Base-by-base conservation (phyloP, 1,140 invertebrate genomes). In the Anadara kagoshimensis region DNA sequence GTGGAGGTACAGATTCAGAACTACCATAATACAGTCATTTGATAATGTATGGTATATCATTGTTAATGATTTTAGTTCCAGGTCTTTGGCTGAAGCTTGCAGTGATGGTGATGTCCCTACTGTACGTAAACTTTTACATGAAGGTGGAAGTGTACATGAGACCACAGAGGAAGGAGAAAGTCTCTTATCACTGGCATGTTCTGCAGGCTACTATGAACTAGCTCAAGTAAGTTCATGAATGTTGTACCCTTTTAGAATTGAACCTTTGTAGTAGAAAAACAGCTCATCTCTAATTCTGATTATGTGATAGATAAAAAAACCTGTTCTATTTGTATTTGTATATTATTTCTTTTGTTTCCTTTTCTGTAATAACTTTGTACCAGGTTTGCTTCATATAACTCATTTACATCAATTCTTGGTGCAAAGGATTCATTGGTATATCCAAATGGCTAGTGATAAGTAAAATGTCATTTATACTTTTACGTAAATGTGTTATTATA, bases 121-220 rank as follows among this genome's bases (percentile, higher is more conserved):
- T 16, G 96, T 98, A 16, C 83, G 89, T 69, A 87, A 89, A 76
- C 91, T 98, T 64, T 91, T 98, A 45, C 96, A 96, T 57, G 96
- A 98, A 90, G 96, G 96, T 22, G 90, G 94, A 14, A 95, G 97
- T 84, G 98, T 99, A 78, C 98, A 99, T 91, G 96, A 97, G 68
- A 96, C 98, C 87, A 99, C 97, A 5, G 97, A 99, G 87, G 89
- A 99, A 89, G 98, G 97, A 10, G 98, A 99, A 90, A 99, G 97
- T 41, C 96, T 98, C 1, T 91, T 99, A n/a, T 99, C 97, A 1
- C 90, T 99, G 61, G 97, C 98, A 0, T 98, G 97, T 89, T 99
- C 97, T 88, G 97, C 97, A 36, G 97, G 98, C 53, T 99, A 98
- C 87, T 93, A 96, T 49, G 97, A 99, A 89, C 96, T 99, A 22